Conservation (phyloP, 2,113 vertebrate species). For the Sardina pilchardus region DNA sequence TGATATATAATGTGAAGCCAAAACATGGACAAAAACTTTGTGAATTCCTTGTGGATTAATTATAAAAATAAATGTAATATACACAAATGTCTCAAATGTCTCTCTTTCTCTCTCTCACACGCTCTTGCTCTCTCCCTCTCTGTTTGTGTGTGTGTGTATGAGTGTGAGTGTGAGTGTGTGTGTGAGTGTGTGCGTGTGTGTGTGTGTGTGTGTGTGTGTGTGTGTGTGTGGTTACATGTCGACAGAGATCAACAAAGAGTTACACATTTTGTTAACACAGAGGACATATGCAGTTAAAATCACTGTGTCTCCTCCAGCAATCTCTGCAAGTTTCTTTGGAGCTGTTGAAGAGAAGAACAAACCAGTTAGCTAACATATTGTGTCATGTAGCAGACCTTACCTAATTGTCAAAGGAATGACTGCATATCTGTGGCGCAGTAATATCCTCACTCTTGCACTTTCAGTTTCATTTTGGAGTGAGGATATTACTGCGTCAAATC, state of each 20-base stretch:
- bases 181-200: not conserved
- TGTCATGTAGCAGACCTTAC: too few species aligned
- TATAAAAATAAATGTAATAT: too few species aligned
- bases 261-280: not conserved
- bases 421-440: too few species aligned
- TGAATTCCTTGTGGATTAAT: too few species aligned
- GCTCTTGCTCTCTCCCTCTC: too few species aligned
- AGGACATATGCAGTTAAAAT: constrained; percentile 27
- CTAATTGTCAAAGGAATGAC: not conserved
- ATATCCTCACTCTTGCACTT: too few species aligned
- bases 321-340: constrained; percentile 86
- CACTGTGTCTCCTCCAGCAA: constrained; percentile 82
- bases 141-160: not conserved
- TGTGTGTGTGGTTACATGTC: not conserved
- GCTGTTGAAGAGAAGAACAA: constrained; percentile 65
- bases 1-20: too few species aligned
- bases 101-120: too few species aligned
- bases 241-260: not conserved
- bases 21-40: too few species aligned
- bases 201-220: not conserved
- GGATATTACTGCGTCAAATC: too few species aligned
- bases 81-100: not conserved
- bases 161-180: not conserved
- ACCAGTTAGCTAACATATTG: not conserved
- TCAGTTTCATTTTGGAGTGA: too few species aligned